phyloP scores from a whole-genome alignment of 2,113 vertebrate species.

The Corythornis cristatus region DNA sequence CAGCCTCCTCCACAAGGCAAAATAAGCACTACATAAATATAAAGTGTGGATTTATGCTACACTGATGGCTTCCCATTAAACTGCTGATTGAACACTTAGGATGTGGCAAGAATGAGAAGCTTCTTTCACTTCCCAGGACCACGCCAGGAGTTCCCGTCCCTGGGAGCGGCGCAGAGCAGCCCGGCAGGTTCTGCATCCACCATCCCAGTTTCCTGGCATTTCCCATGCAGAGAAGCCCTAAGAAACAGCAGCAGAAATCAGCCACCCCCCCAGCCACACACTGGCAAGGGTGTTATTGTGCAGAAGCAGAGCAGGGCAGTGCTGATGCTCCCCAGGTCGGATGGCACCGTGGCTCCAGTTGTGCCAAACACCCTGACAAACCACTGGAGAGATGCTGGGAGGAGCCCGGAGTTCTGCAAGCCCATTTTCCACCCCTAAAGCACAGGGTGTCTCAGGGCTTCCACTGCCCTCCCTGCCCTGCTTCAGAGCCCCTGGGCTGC shows the following conservation, averaged over 20 bases:
- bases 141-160: not conserved
- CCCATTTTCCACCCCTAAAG: not conserved
- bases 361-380: not conserved
- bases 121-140: not conserved
- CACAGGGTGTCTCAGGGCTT: accelerated
- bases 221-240: not conserved
- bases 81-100: not conserved
- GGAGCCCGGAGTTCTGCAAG: not conserved
- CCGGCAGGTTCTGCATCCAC: not conserved
- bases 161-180: not conserved
- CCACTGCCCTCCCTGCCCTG: not conserved
- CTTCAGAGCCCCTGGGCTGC: not conserved
- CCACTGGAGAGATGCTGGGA: accelerated
- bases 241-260: not conserved
- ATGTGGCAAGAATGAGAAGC: not conserved
- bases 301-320: not conserved
- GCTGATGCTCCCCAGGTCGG: not conserved
- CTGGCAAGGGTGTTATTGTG: accelerated
- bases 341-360: accelerated
- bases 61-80: not conserved
- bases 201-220: accelerated
- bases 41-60: not conserved
- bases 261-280: not conserved
- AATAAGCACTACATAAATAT: not conserved
- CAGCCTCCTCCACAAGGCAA: not conserved